Base-by-base conservation (phyloP, 2,888 invertebrate species). In the Palloptera scutellata region DNA sequence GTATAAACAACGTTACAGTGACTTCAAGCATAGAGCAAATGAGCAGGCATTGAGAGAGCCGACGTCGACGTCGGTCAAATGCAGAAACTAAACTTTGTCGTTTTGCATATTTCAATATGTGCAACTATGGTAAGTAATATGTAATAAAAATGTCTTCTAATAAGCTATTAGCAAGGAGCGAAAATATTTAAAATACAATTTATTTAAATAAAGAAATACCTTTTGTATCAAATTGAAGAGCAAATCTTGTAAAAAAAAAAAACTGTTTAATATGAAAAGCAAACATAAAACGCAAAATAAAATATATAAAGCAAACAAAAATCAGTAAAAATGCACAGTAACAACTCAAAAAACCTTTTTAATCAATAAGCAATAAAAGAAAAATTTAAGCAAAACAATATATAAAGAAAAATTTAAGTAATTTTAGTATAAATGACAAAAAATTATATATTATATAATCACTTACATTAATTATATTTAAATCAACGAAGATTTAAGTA, bases 341-440 rank as follows among this genome's bases (percentile, higher is more conserved):
- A 62, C 1, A 19, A 40, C 11, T 19, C 11, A 40, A 48, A 4
- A 48, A 3, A 41, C 58, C 57, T 17, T 13, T n/a, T 19, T 17
- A 41, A 11, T 19, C n/a, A 71, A 64, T 11, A 10, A 58, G 63
- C 57, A 51, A 65, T 30, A 57, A 19, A 11, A 68, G 57, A 48
- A 57, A 58, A 57, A 61, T 54, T 40, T 42, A 20, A 30, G 30
- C n/a, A 13, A 54, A 48, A 12, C n/a, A 61, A 13, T 48, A 20
- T 19, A 58, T 20, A 51, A 30, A 30, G 30, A 6, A 30, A 30
- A 30, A 30, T 30, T 2, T 30, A 30, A 30, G 30, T 30, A 30
- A 30, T 30, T 30, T n/a, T 48, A 20, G 20, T 40, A 42, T 20
- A 12, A 20, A 57, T 55, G 30, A 57, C 41, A 30, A 58, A 43